These are phyloP conservation scores for Aphelinus atriplicis DNA, from an alignment of 1,140 invertebrate genomes.

Conservation along the genomic window DNA sequence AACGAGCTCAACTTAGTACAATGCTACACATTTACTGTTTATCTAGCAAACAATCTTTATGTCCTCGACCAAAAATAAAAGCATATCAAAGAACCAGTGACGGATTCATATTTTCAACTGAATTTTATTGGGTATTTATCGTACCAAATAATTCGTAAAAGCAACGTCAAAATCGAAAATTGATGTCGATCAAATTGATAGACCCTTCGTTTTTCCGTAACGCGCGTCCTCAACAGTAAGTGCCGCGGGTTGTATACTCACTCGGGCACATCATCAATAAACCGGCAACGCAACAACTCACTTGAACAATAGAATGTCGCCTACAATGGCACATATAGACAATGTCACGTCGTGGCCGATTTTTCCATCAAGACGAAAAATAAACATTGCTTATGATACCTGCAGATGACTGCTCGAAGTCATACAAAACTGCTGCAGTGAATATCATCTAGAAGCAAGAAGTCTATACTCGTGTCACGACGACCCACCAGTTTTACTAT, in stretches of 20 bases:
- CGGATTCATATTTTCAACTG: too few relatives aligned
- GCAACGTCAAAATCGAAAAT: too few relatives aligned
- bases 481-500: constrained; percentile 17
- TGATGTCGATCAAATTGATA: too few relatives aligned
- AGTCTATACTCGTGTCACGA: constrained; percentile 2
- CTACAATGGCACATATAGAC: background rate
- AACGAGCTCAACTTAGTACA: too few relatives aligned
- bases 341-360: background rate
- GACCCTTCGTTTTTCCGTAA: background rate
- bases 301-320: constrained; percentile 25
- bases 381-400: too few relatives aligned
- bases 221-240: constrained; percentile 30
- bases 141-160: too few relatives aligned
- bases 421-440: too few relatives aligned
- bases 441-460: too few relatives aligned
- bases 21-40: too few relatives aligned
- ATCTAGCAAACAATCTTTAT: too few relatives aligned
- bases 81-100: constrained; percentile 34
- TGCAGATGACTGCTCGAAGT: background rate
- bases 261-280: constrained; percentile 48
- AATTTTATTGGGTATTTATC: too few relatives aligned
- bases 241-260: constrained; percentile 62
- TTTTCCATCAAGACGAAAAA: too few relatives aligned
- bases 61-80: constrained; percentile 20
- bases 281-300: constrained; percentile 52